Percentiles rank a stretch among this genome's conserved stretches.
Evolutionary conservation across 2,888 invertebrate species (phyloP).

Genomic region (Seira musarum): DNA sequence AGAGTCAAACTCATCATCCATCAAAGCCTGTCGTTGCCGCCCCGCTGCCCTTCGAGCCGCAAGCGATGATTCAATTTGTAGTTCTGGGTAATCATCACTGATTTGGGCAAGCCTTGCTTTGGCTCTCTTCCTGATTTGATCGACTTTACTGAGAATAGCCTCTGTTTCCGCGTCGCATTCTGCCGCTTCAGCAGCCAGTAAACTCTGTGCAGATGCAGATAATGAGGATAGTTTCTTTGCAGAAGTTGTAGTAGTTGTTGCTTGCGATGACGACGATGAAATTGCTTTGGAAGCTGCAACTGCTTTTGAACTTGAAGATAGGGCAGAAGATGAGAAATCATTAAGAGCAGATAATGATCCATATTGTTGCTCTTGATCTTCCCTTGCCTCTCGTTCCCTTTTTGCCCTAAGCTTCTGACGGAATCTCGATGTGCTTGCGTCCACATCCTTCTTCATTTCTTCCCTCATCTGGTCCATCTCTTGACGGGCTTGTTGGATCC

Average conservation of each 20-base stretch:
- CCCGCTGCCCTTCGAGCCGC: conserved; percentile 45
- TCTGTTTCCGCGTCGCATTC: conserved; percentile 49
- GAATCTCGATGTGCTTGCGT: conserved; percentile 61
- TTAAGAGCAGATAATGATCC: conserved; percentile 30
- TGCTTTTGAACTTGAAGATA: neutral
- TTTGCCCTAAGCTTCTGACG: conserved; percentile 59
- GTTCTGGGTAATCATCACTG: conserved; percentile 60
- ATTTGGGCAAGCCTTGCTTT: conserved; percentile 66
- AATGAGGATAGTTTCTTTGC: conserved; percentile 4
- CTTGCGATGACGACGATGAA: conserved; percentile 11
- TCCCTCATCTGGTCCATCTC: conserved; percentile 63
- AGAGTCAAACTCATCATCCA: conserved; percentile 44
- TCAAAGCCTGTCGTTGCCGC: neutral
- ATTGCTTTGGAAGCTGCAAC: conserved; percentile 25
- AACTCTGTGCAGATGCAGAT: conserved; percentile 26
- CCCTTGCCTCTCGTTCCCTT: conserved; percentile 33
- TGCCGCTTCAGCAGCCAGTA: conserved; percentile 38
- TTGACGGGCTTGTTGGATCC: conserved; percentile 51
- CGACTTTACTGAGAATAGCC: conserved; percentile 57
- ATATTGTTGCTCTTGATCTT: conserved; percentile 23
- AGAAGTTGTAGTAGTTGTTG: neutral
- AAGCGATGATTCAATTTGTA: conserved; percentile 50
- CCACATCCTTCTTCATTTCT: conserved; percentile 59
- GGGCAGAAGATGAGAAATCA: conserved; percentile 18
- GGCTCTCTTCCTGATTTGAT: conserved; percentile 64